phyloP scores from a whole-genome alignment of 2,797 vertebrate species.

The Huso huso region DNA sequence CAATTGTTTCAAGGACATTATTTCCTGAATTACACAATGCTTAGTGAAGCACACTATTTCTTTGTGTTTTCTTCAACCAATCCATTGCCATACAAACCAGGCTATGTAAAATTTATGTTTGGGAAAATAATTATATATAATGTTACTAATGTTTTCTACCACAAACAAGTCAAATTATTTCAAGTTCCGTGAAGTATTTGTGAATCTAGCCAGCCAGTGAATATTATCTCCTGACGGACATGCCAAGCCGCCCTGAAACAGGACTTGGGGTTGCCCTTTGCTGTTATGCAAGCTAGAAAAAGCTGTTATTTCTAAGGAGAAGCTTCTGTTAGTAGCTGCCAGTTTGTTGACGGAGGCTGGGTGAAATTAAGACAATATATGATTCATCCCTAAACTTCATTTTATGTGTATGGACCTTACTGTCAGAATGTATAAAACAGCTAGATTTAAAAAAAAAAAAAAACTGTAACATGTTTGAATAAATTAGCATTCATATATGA shows the following conservation, averaged over 20 bases:
- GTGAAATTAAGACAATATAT: slow-evolving; percentile 1
- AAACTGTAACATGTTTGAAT: no score
- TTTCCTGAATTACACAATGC: no score
- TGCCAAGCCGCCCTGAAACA: background rate
- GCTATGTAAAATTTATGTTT: no score
- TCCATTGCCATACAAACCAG: no score
- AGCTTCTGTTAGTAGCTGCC: slow-evolving; percentile 4
- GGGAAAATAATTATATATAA: no score
- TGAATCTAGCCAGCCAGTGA: background rate
- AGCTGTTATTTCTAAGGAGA: slow-evolving; percentile 2
- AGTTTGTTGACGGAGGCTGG: slow-evolving; percentile 5
- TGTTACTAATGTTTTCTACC: no score
- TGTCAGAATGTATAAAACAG: slow-evolving; percentile 13
- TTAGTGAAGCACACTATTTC: no score
- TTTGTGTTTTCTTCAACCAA: no score
- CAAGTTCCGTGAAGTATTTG: background rate
- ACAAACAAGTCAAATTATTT: no score
- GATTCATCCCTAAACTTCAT: slow-evolving; percentile 8
- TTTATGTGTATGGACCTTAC: slow-evolving; percentile 1
- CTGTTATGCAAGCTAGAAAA: slow-evolving; percentile 11
- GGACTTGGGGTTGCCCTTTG: background rate
- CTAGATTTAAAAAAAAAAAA: background rate
- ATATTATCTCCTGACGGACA: background rate
- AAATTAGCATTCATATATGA: no score
- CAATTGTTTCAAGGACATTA: no score